These are phyloP conservation scores for Candidula unifasciata DNA, from an alignment of 2,888 invertebrate genomes.

Conservation along the genomic window DNA sequence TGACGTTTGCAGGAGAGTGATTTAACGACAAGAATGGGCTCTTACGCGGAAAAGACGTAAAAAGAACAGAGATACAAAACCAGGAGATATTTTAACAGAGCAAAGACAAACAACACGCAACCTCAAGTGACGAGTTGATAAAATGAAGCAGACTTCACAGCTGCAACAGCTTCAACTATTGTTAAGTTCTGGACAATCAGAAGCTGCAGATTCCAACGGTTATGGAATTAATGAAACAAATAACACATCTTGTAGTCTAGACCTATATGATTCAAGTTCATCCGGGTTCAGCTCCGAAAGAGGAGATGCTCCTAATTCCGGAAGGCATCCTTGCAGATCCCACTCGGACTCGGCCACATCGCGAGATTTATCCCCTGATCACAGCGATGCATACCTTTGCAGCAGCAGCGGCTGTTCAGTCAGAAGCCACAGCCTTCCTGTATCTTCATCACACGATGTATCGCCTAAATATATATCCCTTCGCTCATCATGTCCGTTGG, in stretches of 20 bases:
- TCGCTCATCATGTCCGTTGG: background rate
- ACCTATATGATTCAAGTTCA: background rate
- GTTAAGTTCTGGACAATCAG: background rate
- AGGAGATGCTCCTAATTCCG: background rate
- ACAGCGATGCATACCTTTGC: background rate
- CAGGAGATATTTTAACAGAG: no score
- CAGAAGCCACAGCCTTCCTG: background rate
- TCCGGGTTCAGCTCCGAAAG: background rate
- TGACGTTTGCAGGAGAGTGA: no score
- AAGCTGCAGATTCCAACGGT: background rate
- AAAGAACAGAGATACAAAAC: no score
- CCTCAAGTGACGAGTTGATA: background rate
- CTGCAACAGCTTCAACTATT: background rate
- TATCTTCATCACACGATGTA: background rate
- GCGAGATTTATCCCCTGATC: no score
- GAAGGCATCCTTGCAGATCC: background rate
- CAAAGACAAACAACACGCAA: background rate
- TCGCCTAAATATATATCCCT: background rate
- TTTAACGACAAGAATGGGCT: no score
- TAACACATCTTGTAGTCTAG: background rate
- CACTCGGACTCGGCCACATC: background rate
- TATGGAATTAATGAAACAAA: background rate
- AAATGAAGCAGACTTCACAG: background rate
- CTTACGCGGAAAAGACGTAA: no score
- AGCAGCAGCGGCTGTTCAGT: background rate